These are phyloP conservation scores for Apamea monoglypha DNA, from an alignment of 2,888 invertebrate species.

Conservation along the genomic window DNA sequence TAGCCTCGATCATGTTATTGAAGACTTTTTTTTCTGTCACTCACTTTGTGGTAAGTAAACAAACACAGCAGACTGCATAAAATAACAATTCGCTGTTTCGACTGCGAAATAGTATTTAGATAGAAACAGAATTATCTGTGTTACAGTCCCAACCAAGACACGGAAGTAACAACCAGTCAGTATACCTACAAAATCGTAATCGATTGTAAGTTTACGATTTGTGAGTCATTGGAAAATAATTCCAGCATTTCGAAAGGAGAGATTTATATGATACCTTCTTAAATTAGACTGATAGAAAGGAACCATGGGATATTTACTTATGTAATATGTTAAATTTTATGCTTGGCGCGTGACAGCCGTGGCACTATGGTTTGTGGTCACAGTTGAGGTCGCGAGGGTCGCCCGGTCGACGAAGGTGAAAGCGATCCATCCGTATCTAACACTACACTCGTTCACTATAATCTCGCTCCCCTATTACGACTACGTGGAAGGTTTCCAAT, in stretches of 20 bases:
- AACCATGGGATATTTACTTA: conserved; percentile 19
- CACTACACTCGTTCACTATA: conserved; percentile 41
- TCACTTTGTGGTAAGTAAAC: neutral
- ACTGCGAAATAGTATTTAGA: conserved; percentile 17
- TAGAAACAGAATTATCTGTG: conserved; percentile 39
- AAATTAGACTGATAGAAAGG: conserved; percentile 10
- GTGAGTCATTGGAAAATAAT: conserved; percentile 57
- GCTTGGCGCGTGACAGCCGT: conserved; percentile 44
- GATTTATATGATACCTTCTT: conserved; percentile 18
- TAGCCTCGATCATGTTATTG: neutral
- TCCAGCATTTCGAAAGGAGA: conserved; percentile 28
- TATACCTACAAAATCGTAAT: conserved; percentile 72
- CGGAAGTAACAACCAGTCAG: conserved; percentile 74
- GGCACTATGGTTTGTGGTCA: conserved; percentile 50
- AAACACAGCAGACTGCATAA: neutral
- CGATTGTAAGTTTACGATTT: conserved; percentile 66
- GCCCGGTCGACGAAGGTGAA: conserved; percentile 65
- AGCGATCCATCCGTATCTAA: conserved; percentile 67
- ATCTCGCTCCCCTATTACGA: conserved; percentile 46
- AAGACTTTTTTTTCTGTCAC: neutral
- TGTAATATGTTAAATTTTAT: conserved; percentile 43
- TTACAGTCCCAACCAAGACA: conserved; percentile 68
- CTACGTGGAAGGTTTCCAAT: conserved; percentile 66
- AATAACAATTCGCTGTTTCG: conserved; percentile 20
- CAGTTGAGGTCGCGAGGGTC: conserved; percentile 71